Conservation (phyloP, 2,113 vertebrate species). For the Drymodes brunneopygia region DNA sequence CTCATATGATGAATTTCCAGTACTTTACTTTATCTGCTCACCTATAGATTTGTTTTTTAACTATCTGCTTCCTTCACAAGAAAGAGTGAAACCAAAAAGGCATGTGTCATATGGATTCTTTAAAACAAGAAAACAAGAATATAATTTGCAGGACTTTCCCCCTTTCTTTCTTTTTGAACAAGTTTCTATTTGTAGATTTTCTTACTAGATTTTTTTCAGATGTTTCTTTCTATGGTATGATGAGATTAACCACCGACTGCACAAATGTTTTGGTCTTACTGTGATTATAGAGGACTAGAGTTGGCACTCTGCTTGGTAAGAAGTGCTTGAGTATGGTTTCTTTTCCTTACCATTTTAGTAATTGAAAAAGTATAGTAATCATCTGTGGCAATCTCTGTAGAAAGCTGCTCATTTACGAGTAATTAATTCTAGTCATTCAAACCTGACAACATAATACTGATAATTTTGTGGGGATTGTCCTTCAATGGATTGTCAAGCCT, state of each 20-base stretch:
- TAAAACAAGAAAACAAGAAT: background rate
- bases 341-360: background rate
- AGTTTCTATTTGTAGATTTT: background rate
- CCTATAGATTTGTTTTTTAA: background rate
- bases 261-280: fast-evolving
- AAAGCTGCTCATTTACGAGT: background rate
- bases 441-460: background rate
- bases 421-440: background rate
- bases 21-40: background rate
- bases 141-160: background rate
- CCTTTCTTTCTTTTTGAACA: background rate
- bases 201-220: background rate
- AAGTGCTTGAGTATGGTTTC: background rate
- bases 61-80: background rate
- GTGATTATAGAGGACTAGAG: background rate
- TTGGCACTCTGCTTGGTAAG: background rate
- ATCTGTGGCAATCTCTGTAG: background rate
- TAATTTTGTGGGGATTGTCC: background rate
- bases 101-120: background rate
- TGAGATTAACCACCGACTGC: background rate
- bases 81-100: background rate
- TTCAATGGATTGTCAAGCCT: background rate
- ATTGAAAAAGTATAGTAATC: background rate
- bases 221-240: background rate
- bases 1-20: background rate